Evolutionary conservation across 2,888 invertebrate genomes (phyloP).

Genomic region (Physocephala rufipes): DNA sequence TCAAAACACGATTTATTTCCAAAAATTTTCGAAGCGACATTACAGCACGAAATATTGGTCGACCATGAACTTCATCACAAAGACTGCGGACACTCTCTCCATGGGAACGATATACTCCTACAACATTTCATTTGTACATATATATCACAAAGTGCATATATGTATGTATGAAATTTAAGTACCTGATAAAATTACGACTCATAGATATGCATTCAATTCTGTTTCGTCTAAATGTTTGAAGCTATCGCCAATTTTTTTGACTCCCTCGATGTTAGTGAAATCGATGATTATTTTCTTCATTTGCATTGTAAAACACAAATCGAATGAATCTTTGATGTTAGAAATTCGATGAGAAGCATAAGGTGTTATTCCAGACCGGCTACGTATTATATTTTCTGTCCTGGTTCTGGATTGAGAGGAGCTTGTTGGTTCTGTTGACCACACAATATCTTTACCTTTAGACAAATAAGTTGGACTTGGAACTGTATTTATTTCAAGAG

Average conservation of each 20-base stretch:
- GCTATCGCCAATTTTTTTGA: background rate
- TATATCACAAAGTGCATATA: conserved; percentile 6
- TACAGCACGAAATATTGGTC: conserved; percentile 24
- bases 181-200: background rate
- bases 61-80: conserved; percentile 22
- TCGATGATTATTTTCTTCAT: conserved; percentile 12
- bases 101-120: conserved; percentile 19
- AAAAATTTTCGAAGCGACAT: conserved; percentile 23
- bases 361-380: conserved; percentile 48
- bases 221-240: conserved; percentile 12
- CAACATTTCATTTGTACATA: conserved; percentile 2
- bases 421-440: too few relatives aligned
- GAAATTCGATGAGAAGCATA: conserved; percentile 30
- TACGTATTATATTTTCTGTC: conserved; percentile 10
- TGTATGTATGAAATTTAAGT: conserved; percentile 3
- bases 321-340: conserved; percentile 19
- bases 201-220: background rate
- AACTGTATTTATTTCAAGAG: conserved; percentile 7
- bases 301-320: conserved; percentile 15
- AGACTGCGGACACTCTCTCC: conserved; percentile 3
- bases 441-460: conserved; percentile 8
- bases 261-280: background rate
- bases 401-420: too few relatives aligned
- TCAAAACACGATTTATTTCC: conserved; percentile 22
- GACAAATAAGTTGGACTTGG: conserved; percentile 5